Evolutionary conservation across 2,113 vertebrate genomes (phyloP).

Genomic region (Anguilla japonica): DNA sequence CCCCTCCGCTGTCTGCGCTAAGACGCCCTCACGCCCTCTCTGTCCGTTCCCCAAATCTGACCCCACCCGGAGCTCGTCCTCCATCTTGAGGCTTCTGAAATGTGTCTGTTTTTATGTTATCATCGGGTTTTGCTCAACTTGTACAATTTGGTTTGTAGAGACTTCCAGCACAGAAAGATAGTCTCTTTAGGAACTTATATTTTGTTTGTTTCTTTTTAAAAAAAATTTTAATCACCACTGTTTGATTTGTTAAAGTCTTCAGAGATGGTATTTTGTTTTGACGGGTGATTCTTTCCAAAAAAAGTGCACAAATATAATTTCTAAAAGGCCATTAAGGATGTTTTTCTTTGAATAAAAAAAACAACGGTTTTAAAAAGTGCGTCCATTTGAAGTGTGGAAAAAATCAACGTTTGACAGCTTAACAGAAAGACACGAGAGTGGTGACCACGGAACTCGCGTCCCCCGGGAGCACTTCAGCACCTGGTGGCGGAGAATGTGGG

Average conservation of each 20-base stretch:
- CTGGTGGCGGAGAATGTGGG: slow-evolving; percentile 35
- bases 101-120: not conserved
- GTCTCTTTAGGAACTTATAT: not conserved
- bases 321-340: slow-evolving; percentile 5
- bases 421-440: slow-evolving; percentile 10
- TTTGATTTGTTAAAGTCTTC: not conserved
- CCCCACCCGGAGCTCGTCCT: not conserved
- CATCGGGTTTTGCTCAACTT: not conserved
- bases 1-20: not conserved
- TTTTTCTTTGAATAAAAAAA: not conserved
- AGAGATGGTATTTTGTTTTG: not conserved
- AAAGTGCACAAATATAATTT: slow-evolving; percentile 14
- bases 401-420: not conserved
- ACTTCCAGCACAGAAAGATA: not conserved
- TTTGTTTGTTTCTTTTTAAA: not conserved
- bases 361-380: slow-evolving; percentile 14
- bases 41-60: not conserved
- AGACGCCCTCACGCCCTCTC: not conserved
- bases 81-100: not conserved
- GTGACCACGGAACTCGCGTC: slow-evolving; percentile 3
- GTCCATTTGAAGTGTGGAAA: not conserved
- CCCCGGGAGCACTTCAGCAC: slow-evolving; percentile 49
- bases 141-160: not conserved
- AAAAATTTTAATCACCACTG: slow-evolving; percentile 3
- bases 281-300: not conserved